These are phyloP conservation scores for Epizoanthus scotinus DNA, from an alignment of 92 coral and sea anemone genomes.

Conservation along the genomic window DNA sequence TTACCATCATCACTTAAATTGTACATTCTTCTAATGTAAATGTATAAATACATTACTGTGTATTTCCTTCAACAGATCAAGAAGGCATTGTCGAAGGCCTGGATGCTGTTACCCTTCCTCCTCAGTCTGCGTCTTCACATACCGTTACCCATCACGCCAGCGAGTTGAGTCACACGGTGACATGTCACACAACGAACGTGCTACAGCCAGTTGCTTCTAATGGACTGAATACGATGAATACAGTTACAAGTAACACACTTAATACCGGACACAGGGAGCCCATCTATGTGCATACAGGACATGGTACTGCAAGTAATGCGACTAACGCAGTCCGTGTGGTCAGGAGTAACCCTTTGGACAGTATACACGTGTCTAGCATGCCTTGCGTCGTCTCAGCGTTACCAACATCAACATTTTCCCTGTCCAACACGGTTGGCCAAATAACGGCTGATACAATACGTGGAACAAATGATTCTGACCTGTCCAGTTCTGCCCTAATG, in stretches of 20 bases:
- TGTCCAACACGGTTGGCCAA: slow-evolving; percentile 24
- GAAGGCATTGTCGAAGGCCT: slow-evolving; percentile 80
- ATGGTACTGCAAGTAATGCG: not conserved
- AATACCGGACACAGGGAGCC: slow-evolving; percentile 23
- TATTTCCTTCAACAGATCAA: slow-evolving; percentile 55
- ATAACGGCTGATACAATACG: slow-evolving; percentile 32
- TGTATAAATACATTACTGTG: not conserved
- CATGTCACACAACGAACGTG: not conserved
- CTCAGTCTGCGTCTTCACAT: slow-evolving; percentile 33
- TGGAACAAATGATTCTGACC: slow-evolving; percentile 34
- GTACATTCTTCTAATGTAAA: no score
- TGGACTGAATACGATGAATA: slow-evolving; percentile 1
- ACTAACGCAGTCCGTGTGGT: not conserved
- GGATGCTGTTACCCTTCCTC: slow-evolving; percentile 70
- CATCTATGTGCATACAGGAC: no score
- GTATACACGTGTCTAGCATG: slow-evolving; percentile 7
- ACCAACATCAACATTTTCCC: slow-evolving; percentile 23
- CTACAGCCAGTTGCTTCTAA: not conserved
- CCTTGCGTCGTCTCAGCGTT: slow-evolving; percentile 9
- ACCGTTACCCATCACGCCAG: not conserved
- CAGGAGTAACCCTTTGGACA: not conserved
- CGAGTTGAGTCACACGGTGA: slow-evolving; percentile 1
- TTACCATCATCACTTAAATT: no score
- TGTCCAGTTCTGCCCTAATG: slow-evolving; percentile 62
- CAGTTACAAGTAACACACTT: not conserved